Evolutionary conservation across 2,113 vertebrate species (phyloP).

Genomic region (Mastomys coucha): DNA sequence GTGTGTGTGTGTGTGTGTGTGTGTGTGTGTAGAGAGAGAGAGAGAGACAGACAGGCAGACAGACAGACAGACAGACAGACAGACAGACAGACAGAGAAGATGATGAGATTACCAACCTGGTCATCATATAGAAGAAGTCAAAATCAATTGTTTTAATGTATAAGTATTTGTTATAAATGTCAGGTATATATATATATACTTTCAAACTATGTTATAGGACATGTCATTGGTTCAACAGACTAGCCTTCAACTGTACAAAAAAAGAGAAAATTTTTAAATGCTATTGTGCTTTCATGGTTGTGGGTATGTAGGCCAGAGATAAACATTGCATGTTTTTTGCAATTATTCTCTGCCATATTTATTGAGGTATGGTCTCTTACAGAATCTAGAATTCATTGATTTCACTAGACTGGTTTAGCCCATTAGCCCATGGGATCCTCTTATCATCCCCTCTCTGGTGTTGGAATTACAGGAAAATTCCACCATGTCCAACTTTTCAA

Average conservation of each 20-base stretch:
- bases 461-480: not conserved
- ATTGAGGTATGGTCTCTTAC: not conserved
- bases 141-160: slow-evolving; percentile 13
- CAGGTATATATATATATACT: not conserved
- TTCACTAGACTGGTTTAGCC: not conserved
- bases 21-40: too few relatives aligned
- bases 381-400: not conserved
- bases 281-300: not conserved
- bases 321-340: not conserved
- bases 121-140: not conserved
- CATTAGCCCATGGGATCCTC: not conserved
- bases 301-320: not conserved
- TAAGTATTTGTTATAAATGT: not conserved
- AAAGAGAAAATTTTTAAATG: slow-evolving; percentile 12
- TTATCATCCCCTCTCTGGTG: not conserved
- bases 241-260: not conserved
- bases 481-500: not conserved
- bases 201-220: not conserved
- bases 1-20: rapidly evolving
- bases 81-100: not conserved
- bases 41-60: too few relatives aligned
- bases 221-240: not conserved
- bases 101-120: not conserved
- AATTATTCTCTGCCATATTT: not conserved
- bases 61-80: too few relatives aligned